phyloP scores from a whole-genome alignment of 2,888 invertebrate genomes.

The Idaea aversata region DNA sequence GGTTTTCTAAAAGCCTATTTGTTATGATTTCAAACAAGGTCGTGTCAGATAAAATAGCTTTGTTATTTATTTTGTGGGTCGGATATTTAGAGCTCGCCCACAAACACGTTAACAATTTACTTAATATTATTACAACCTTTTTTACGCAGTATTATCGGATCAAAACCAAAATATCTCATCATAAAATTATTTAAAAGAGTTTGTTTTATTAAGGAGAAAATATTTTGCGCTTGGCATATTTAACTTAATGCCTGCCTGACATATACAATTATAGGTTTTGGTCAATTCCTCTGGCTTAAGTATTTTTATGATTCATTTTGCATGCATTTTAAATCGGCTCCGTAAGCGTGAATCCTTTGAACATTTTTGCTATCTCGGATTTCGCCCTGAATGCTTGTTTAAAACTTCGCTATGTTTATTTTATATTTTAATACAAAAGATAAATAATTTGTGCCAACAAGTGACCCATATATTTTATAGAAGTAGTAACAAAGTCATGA shows the following conservation, averaged over 20 bases:
- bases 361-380: no score
- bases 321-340: no score
- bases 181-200: neutral
- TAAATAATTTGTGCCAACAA: slow-evolving; percentile 33
- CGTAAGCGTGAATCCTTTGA: no score
- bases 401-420: neutral
- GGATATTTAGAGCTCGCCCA: slow-evolving; percentile 58
- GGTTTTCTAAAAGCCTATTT: slow-evolving; percentile 77
- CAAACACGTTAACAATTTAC: slow-evolving; percentile 33
- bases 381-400: neutral
- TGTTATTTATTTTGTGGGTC: slow-evolving; percentile 69
- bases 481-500: slow-evolving; percentile 2
- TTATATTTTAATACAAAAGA: neutral
- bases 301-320: no score
- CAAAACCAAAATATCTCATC: neutral
- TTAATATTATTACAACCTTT: neutral
- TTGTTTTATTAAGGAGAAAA: no score
- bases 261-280: no score
- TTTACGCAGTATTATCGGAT: neutral
- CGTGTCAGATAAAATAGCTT: slow-evolving; percentile 73
- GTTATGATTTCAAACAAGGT: slow-evolving; percentile 78
- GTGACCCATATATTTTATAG: neutral
- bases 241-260: no score
- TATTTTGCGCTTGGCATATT: no score
- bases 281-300: no score